These are phyloP conservation scores for Spilosoma lubricipeda DNA, from an alignment of 2,888 invertebrate genomes.

Conservation along the genomic window DNA sequence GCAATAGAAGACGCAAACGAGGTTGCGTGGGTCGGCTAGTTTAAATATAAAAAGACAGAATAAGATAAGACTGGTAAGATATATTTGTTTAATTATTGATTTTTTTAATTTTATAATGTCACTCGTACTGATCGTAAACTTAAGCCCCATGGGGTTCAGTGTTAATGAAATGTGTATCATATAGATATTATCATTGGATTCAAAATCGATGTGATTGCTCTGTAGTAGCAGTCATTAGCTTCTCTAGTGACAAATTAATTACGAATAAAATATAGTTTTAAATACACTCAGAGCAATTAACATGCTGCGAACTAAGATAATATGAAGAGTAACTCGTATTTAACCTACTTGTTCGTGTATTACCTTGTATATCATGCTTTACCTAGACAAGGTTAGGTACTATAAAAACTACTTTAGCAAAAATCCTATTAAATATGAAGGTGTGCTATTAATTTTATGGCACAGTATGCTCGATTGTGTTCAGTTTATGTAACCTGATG, in stretches of 20 bases:
- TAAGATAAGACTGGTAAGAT: too few species aligned
- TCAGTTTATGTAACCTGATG: constrained; percentile 68
- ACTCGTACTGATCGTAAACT: neutral
- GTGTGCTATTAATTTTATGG: constrained; percentile 78
- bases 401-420: constrained; percentile 11
- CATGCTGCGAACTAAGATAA: neutral
- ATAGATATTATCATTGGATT: neutral
- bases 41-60: neutral
- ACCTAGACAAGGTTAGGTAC: neutral
- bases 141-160: neutral
- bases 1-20: too few species aligned
- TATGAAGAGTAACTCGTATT: constrained; percentile 1
- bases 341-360: constrained; percentile 9
- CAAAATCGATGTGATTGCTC: neutral
- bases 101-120: too few species aligned
- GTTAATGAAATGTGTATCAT: neutral
- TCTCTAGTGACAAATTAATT: neutral
- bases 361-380: neutral
- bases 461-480: constrained; percentile 72
- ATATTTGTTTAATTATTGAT: too few species aligned
- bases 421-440: constrained; percentile 42
- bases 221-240: neutral
- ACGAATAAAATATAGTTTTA: neutral
- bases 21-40: too few species aligned
- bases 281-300: neutral